phyloP scores from a whole-genome alignment of 2,113 vertebrate species.

The Dromaius novaehollandiae region DNA sequence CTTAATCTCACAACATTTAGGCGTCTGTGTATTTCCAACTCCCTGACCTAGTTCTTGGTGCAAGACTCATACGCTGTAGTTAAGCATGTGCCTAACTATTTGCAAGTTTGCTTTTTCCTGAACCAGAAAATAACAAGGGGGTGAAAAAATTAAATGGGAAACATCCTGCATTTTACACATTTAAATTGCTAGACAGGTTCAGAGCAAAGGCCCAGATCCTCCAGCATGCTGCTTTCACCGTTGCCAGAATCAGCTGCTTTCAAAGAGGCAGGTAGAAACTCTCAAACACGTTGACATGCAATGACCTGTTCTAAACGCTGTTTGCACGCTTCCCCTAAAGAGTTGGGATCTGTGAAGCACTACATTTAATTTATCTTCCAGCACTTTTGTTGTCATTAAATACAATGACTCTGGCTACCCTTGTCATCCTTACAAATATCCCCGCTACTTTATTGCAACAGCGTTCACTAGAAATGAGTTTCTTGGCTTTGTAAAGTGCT shows the following conservation, averaged over 20 bases:
- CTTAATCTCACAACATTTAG: neutral
- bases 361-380: neutral
- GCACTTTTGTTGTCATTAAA: neutral
- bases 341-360: neutral
- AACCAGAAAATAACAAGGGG: neutral
- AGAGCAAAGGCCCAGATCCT: neutral
- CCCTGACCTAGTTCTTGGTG: neutral
- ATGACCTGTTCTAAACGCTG: neutral
- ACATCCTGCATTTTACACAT: neutral
- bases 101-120: neutral
- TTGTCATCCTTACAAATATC: neutral
- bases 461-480: neutral
- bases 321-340: neutral
- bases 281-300: neutral
- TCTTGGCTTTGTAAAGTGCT: neutral
- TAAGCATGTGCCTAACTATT: neutral
- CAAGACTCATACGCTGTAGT: neutral
- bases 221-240: accelerated
- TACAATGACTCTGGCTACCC: neutral
- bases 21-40: neutral
- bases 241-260: neutral
- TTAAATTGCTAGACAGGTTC: neutral
- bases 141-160: neutral
- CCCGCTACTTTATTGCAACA: neutral
- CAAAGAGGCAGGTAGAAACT: neutral